A percentile compares a stretch with the other conserved stretches of the same genome.
Evolutionary conservation across 2,113 vertebrate species (phyloP).

Genomic region (Calypte anna): DNA sequence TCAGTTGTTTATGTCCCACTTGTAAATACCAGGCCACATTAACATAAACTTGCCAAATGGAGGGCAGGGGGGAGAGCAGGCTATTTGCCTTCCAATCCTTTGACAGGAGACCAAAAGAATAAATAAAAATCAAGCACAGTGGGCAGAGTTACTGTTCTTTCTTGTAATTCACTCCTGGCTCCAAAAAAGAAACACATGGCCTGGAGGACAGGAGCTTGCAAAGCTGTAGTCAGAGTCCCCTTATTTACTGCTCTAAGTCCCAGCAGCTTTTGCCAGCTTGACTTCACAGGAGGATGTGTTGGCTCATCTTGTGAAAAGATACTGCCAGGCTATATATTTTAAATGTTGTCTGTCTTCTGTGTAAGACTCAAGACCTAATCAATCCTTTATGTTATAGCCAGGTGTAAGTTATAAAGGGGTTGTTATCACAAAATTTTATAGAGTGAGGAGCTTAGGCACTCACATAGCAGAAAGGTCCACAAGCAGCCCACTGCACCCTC

Average conservation of each 20-base stretch:
- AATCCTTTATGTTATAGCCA: constrained; percentile 75
- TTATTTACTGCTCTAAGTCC: constrained; percentile 61
- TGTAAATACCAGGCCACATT: constrained; percentile 67
- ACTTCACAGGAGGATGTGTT: constrained; percentile 33
- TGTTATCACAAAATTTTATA: constrained; percentile 75
- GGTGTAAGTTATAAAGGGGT: constrained; percentile 75
- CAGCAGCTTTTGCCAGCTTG: constrained; percentile 28
- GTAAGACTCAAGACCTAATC: constrained; percentile 71
- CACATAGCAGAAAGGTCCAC: constrained; percentile 16
- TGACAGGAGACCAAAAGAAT: neutral
- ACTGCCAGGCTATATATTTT: constrained; percentile 70
- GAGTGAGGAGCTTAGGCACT: constrained; percentile 56
- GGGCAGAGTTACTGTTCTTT: neutral
- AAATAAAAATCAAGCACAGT: constrained; percentile 36
- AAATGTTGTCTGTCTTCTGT: constrained; percentile 64
- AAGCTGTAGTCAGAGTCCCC: neutral
- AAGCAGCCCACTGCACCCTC: constrained; percentile 35
- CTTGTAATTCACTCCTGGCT: constrained; percentile 13
- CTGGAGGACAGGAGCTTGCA: neutral
- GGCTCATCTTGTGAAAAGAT: constrained; percentile 68
- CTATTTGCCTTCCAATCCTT: neutral
- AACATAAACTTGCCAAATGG: constrained; percentile 57
- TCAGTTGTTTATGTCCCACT: constrained; percentile 57
- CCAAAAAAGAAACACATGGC: constrained; percentile 5
- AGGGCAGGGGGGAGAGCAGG: neutral